These are phyloP conservation scores for Agrochola lota DNA, from an alignment of 2,888 invertebrate species.

Conservation along the genomic window DNA sequence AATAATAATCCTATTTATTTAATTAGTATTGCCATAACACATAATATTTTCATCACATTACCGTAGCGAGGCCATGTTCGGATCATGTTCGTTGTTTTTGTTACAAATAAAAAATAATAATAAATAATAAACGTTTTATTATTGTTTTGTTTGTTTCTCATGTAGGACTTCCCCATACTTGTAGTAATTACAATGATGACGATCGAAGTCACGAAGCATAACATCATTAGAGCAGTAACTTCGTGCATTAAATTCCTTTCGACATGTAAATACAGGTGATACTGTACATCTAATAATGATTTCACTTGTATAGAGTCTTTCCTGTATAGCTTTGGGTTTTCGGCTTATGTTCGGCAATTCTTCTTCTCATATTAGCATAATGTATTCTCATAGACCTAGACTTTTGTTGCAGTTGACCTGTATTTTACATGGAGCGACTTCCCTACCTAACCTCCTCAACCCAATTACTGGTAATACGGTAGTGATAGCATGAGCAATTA, in stretches of 20 bases:
- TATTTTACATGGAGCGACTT: neutral
- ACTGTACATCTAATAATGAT: neutral
- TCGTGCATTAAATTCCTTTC: neutral
- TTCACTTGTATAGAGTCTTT: neutral
- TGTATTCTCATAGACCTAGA: neutral
- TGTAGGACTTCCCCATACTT: constrained; percentile 3
- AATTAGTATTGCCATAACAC: constrained; percentile 65
- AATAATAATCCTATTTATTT: constrained; percentile 50
- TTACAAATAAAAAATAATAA: too few species aligned
- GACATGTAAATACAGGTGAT: neutral
- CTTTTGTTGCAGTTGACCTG: neutral
- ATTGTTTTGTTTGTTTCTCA: constrained; percentile 46
- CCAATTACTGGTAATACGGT: neutral
- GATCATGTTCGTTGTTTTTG: constrained; percentile 73
- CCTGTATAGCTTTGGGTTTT: neutral
- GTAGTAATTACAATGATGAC: constrained; percentile 23
- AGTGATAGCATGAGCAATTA: neutral
- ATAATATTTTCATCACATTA: constrained; percentile 49
- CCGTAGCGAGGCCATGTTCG: constrained; percentile 90
- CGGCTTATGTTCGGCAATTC: neutral
- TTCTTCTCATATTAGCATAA: neutral
- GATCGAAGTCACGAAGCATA: constrained; percentile 18
- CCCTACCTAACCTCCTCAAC: neutral
- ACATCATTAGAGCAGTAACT: constrained; percentile 23
- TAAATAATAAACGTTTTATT: constrained; percentile 55